phyloP scores from a whole-genome alignment of 2,113 vertebrate genomes.

The Saguinus midas region DNA sequence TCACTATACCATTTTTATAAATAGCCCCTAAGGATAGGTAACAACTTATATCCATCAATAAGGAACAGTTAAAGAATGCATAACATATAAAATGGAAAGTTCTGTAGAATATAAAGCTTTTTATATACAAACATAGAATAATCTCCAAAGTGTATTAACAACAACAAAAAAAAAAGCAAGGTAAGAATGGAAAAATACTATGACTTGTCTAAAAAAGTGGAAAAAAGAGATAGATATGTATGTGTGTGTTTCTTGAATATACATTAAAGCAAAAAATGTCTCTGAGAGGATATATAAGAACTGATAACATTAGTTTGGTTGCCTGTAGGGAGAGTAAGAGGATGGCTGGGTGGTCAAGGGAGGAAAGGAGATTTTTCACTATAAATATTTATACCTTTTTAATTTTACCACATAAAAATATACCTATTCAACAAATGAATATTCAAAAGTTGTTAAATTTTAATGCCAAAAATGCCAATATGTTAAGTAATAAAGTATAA shows the following conservation, averaged over 20 bases:
- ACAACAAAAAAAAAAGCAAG: conserved; percentile 7
- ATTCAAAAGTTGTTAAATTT: conserved; percentile 15
- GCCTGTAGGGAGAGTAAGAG: neutral
- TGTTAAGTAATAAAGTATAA: neutral
- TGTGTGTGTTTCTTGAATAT: neutral
- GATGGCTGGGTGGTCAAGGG: neutral
- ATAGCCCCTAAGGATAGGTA: neutral
- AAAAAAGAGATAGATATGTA: neutral
- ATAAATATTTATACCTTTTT: neutral
- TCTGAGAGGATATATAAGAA: neutral
- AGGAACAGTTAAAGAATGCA: neutral
- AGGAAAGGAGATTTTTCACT: neutral
- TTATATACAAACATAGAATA: conserved; percentile 14
- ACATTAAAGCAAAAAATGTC: neutral
- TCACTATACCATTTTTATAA: neutral
- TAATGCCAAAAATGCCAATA: conserved; percentile 36
- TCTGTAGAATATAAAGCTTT: neutral
- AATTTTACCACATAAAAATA: neutral
- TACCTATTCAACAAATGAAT: conserved; percentile 22
- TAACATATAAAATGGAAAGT: conserved; percentile 1
- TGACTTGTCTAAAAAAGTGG: neutral
- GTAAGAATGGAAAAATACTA: neutral
- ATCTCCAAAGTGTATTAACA: neutral
- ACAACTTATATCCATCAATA: neutral
- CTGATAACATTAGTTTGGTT: neutral